These are phyloP conservation scores for Pachliopta kotzebuea DNA, from an alignment of 2,888 invertebrate species.

Conservation along the genomic window DNA sequence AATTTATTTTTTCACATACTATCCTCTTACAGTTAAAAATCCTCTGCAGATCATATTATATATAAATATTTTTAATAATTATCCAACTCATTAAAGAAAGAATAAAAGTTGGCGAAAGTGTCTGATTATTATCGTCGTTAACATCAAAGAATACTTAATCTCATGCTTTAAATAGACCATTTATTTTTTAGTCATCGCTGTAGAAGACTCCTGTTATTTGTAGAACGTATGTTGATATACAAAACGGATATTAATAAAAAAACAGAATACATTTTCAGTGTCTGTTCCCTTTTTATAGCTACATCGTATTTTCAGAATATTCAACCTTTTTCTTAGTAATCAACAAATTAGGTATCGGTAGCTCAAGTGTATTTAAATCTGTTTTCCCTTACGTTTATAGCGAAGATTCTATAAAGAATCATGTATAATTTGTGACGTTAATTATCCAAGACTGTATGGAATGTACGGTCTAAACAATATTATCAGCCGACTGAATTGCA, in stretches of 20 bases:
- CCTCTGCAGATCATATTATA: background rate
- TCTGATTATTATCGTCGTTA: slow-evolving; percentile 24
- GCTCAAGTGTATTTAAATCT: slow-evolving; percentile 38
- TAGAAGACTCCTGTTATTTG: slow-evolving; percentile 24
- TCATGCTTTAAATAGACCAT: slow-evolving; percentile 25
- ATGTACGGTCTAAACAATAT: slow-evolving; percentile 58
- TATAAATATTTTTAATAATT: slow-evolving; percentile 21
- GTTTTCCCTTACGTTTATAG: slow-evolving; percentile 28
- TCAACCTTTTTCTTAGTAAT: too few species aligned
- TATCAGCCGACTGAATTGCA: slow-evolving; percentile 63
- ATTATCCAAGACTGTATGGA: slow-evolving; percentile 42
- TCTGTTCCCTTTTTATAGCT: background rate
- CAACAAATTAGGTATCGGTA: slow-evolving; percentile 27
- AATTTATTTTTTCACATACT: background rate
- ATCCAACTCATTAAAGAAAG: slow-evolving; percentile 22
- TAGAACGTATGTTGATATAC: slow-evolving; percentile 18
- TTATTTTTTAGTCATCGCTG: slow-evolving; percentile 16
- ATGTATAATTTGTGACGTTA: slow-evolving; percentile 38
- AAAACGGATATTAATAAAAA: background rate
- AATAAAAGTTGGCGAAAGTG: slow-evolving; percentile 9
- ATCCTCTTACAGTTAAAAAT: background rate
- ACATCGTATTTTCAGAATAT: too few species aligned
- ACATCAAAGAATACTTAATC: slow-evolving; percentile 27
- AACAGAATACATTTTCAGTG: background rate
- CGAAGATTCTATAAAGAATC: slow-evolving; percentile 22